phyloP scores from a whole-genome alignment of 2,113 vertebrate genomes.

The Pelvicachromis taeniatus region DNA sequence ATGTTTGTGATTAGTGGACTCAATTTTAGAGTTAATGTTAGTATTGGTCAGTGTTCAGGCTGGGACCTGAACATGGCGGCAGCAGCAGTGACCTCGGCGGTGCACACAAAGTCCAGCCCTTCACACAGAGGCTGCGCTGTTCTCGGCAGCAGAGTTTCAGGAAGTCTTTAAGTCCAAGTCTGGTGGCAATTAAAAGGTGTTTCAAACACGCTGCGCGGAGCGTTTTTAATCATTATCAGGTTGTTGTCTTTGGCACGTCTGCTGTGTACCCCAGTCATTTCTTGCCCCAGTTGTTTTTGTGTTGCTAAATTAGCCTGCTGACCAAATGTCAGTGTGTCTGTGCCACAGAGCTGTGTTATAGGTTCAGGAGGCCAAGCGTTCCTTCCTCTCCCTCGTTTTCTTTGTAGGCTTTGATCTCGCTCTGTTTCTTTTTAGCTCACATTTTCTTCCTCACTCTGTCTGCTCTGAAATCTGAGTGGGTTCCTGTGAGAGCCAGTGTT shows the following conservation, averaged over 20 bases:
- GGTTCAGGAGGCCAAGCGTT: neutral
- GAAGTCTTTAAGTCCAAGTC: neutral
- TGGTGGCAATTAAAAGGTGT: neutral
- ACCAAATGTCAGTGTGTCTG: neutral
- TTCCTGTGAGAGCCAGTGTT: constrained; percentile 40
- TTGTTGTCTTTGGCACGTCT: neutral
- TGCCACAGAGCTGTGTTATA: neutral
- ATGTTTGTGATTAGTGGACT: neutral
- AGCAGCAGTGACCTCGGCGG: neutral
- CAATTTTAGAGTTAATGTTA: neutral
- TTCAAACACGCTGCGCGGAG: neutral
- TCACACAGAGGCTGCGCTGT: neutral
- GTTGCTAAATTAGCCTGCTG: neutral
- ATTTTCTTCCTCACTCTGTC: constrained; percentile 11
- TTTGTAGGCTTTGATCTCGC: constrained; percentile 21
- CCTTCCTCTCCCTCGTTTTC: constrained; percentile 4
- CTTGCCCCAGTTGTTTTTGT: neutral
- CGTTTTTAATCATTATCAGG: neutral
- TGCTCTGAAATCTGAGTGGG: constrained; percentile 40
- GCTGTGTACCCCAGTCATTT: neutral
- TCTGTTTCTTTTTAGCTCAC: constrained; percentile 1
- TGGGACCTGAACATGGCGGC: neutral
- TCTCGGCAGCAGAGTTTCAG: neutral
- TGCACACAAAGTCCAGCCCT: neutral
- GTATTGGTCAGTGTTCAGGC: neutral